Evolutionary conservation across 2,888 invertebrate genomes (phyloP).

Genomic region (Villa cingulata): DNA sequence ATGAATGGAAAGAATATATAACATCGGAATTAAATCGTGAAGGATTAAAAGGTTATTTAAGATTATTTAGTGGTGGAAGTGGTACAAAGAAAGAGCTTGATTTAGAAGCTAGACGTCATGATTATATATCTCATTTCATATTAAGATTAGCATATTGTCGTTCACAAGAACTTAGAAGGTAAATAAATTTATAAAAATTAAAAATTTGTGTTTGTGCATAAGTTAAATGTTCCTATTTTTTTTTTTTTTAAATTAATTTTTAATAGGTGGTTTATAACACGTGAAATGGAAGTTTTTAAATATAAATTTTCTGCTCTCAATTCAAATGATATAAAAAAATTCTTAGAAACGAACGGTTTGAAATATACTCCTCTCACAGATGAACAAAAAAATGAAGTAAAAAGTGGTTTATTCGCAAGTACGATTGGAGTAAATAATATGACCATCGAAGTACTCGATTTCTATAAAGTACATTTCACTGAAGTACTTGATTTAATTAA

Average conservation of each 20-base stretch:
- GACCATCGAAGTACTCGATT: conserved; percentile 49
- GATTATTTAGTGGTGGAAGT: conserved; percentile 44
- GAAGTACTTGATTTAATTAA: conserved; percentile 78
- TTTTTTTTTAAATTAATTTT: too few species aligned
- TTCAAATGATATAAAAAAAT: conserved; percentile 43
- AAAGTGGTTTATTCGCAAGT: conserved; percentile 46
- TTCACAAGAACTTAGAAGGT: conserved; percentile 61
- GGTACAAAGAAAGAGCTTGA: conserved; percentile 45
- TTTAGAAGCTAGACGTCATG: conserved; percentile 54
- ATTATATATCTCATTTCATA: conserved; percentile 88
- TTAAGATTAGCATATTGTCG: conserved; percentile 82
- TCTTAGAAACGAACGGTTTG: conserved; percentile 54
- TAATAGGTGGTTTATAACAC: conserved; percentile 70
- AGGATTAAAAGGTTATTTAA: conserved; percentile 49
- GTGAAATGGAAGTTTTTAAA: conserved; percentile 83
- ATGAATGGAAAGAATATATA: conserved; percentile 54
- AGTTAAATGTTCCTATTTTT: background rate
- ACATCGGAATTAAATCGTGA: conserved; percentile 50
- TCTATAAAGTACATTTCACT: conserved; percentile 72
- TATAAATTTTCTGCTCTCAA: conserved; percentile 56
- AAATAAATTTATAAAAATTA: background rate
- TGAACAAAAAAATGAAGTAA: conserved; percentile 51
- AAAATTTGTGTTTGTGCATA: too few species aligned
- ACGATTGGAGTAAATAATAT: conserved; percentile 41
- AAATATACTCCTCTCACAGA: conserved; percentile 51